Evolutionary conservation across 2,888 invertebrate genomes (phyloP), one percentile per base, ranked within the genome.

Genomic region (Tolmerus cingulatus): DNA sequence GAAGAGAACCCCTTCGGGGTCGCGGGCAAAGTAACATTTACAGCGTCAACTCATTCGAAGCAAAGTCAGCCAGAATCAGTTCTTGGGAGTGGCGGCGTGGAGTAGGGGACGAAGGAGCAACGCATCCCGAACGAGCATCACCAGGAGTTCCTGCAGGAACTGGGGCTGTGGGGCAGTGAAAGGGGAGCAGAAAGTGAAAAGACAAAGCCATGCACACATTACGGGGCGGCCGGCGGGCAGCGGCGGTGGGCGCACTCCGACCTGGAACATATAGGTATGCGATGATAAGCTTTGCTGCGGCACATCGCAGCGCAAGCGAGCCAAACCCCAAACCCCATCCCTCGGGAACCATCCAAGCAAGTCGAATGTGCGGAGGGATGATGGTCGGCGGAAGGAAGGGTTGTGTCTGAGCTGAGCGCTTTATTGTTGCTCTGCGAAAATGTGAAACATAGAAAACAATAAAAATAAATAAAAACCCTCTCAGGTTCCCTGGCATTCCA

Each of bases 151-250:
- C 57, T 23, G 57, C 66, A 27, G 66, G 66, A 66, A 66, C 66
- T 66, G 27, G 23, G 23, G 14, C 46, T 79, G 14, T 79, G 79
- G 79, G 27, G 16, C 79, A 79, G 79, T 79, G 79, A 79, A 79
- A 79, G 55, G 79, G 79, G 51, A 79, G 66, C 66, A 79, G 79
- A 79, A 79, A 79, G 79, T 79, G 79, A 79, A 79, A 79, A 79
- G 79, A 40, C 79, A 79, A 66, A 66, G 66, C 66, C 66, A 40
- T 40, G 14, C 79, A 79, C 79, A 79, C 30, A 51, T 55, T 79
- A 46, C 79, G n/a, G n/a, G n/a, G n/a, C n/a, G n/a, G n/a, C n/a
- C n/a, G 66, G 66, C 27, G 66, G 12, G 8, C 7, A 9, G 9
- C 9, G 23, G 19, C 19, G 23, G 9, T 7, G 23, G 19, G 8